Conservation (phyloP, 2,113 vertebrate genomes). For the Acanthochromis polyacanthus region DNA sequence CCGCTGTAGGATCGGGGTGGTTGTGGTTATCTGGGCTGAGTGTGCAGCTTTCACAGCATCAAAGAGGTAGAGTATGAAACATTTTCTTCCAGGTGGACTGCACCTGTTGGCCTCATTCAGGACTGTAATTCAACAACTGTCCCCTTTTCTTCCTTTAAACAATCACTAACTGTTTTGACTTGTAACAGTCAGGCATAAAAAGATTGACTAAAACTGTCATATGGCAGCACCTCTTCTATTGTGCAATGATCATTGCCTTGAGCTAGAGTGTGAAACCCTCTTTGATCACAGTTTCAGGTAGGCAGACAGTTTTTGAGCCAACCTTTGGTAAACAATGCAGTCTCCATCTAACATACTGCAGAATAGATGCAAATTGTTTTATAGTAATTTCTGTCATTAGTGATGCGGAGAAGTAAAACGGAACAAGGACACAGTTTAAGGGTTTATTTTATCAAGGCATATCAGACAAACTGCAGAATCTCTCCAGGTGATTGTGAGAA, state of each 20-base stretch:
- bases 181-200: slow-evolving; percentile 49
- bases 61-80: slow-evolving; percentile 60
- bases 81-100: slow-evolving; percentile 66
- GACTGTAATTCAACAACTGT: slow-evolving; percentile 37
- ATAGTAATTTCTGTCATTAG: not conserved
- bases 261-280: slow-evolving; percentile 43
- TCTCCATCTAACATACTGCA: slow-evolving; percentile 3
- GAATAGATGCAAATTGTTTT: not conserved
- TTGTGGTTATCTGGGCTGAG: slow-evolving; percentile 20
- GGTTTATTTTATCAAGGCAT: not conserved
- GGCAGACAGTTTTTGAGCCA: slow-evolving; percentile 26
- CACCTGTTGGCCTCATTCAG: slow-evolving; percentile 73
- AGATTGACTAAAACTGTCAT: slow-evolving; percentile 44
- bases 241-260: slow-evolving; percentile 46
- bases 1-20: slow-evolving; percentile 7
- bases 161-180: slow-evolving; percentile 55
- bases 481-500: slow-evolving; percentile 96
- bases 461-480: slow-evolving; percentile 91
- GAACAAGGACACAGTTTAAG: slow-evolving; percentile 5
- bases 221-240: slow-evolving; percentile 41
- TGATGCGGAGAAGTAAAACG: not conserved
- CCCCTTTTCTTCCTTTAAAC: slow-evolving; percentile 35
- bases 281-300: slow-evolving; percentile 52
- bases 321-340: slow-evolving; percentile 42
- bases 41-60: slow-evolving; percentile 46